These are phyloP conservation scores for Drosophila willistoni DNA, from an alignment of 1,140 invertebrate genomes.

Conservation along the genomic window DNA sequence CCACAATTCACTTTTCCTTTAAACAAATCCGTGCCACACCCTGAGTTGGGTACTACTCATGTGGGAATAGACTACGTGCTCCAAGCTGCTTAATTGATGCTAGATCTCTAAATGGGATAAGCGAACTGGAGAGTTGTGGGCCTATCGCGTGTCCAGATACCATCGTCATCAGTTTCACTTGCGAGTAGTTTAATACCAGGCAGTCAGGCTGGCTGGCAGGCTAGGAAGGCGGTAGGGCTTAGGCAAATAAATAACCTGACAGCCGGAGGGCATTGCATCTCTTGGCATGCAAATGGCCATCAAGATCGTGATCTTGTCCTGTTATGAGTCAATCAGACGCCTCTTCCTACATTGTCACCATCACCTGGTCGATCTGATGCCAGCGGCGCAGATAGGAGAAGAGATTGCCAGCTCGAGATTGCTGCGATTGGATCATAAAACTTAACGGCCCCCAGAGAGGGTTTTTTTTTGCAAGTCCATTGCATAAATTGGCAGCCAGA, in stretches of 20 bases:
- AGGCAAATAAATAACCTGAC: constrained; percentile 69
- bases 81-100: neutral
- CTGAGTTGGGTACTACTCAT: constrained; percentile 11
- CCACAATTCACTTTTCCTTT: constrained; percentile 43
- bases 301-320: constrained; percentile 75
- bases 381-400: constrained; percentile 66
- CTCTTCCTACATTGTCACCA: constrained; percentile 74
- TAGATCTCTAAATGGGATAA: constrained; percentile 31
- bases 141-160: constrained; percentile 67
- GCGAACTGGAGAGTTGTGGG: constrained; percentile 42
- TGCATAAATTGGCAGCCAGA: constrained; percentile 69
- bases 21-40: constrained; percentile 24
- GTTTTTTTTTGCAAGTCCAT: constrained; percentile 49
- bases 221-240: constrained; percentile 40
- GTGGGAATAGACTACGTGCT: constrained; percentile 4
- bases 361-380: constrained; percentile 57
- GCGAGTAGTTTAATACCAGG: constrained; percentile 35
- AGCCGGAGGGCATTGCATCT: constrained; percentile 32
- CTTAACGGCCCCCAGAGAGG: constrained; percentile 58
- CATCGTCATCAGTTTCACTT: constrained; percentile 69
- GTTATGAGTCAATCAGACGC: constrained; percentile 79
- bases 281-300: constrained; percentile 64
- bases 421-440: constrained; percentile 77
- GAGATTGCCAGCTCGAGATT: constrained; percentile 61
- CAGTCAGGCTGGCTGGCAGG: constrained; percentile 7